Percentiles rank a stretch among this genome's conserved stretches.
Conservation (phyloP, 1,140 invertebrate species). For the Tetragonula clypearis region DNA sequence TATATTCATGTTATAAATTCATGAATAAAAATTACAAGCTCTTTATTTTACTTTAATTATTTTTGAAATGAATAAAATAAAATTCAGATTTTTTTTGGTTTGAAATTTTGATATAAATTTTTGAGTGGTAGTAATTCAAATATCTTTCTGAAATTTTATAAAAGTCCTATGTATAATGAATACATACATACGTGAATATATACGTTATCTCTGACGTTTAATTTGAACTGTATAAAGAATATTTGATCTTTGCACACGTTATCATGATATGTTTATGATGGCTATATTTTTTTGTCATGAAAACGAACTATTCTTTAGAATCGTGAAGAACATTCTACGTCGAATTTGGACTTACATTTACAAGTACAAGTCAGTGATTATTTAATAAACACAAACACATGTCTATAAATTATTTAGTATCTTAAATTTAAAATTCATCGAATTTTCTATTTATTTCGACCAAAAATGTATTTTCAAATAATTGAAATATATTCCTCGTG, state of each 20-base stretch:
- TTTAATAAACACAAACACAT: not conserved
- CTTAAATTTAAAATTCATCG: not conserved
- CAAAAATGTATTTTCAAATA: not conserved
- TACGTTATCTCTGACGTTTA: constrained; percentile 47
- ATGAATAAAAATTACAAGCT: not conserved
- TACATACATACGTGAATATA: not conserved
- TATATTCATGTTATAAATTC: not conserved
- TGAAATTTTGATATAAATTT: constrained; percentile 6
- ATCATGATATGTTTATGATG: constrained; percentile 52
- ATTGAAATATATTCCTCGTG: not conserved
- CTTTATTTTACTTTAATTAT: not conserved
- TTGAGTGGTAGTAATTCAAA: not conserved
- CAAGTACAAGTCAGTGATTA: not conserved
- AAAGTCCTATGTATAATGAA: not conserved
- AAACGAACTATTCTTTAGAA: not conserved
- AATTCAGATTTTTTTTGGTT: not conserved
- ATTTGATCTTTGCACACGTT: constrained; percentile 39
- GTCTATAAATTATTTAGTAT: not conserved
- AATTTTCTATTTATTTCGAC: not conserved
- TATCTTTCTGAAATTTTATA: constrained; percentile 2
- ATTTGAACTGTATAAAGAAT: constrained; percentile 5
- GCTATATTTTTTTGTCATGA: not conserved
- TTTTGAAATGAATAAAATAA: not conserved
- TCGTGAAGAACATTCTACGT: not conserved
- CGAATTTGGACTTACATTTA: not conserved